Percentiles rank a stretch among this genome's conserved stretches.
Evolutionary conservation across 2,797 vertebrate species (phyloP).

Genomic region (Selene dorsalis): DNA sequence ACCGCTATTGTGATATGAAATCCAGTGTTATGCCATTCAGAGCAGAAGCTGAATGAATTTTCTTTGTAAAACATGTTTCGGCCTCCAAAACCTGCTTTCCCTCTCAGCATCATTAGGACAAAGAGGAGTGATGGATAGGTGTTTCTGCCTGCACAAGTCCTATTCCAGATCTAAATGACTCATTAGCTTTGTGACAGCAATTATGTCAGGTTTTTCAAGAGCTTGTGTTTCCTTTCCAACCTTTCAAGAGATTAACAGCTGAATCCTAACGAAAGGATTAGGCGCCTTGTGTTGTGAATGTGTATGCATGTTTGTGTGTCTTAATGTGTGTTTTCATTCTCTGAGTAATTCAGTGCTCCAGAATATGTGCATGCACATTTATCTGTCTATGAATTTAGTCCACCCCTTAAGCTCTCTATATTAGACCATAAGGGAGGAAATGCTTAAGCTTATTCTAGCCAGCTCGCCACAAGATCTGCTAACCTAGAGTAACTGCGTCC

Average conservation of each 20-base stretch:
- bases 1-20: constrained; percentile 27
- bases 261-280: constrained; percentile 77
- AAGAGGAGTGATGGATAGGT: constrained; percentile 53
- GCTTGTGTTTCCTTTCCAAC: constrained; percentile 67
- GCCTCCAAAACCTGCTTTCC: constrained; percentile 40
- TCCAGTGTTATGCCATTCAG: constrained; percentile 15
- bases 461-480: constrained; percentile 30
- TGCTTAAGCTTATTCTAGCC: constrained; percentile 35
- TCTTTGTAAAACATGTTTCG: constrained; percentile 34
- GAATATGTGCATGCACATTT: constrained; percentile 28
- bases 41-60: constrained; percentile 9
- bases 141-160: constrained; percentile 41
- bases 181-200: constrained; percentile 82
- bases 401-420: constrained; percentile 32
- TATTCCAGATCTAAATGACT: constrained; percentile 73
- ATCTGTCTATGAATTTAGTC: constrained; percentile 35
- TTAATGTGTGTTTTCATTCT: constrained; percentile 32
- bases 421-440: constrained; percentile 26
- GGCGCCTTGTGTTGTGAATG: constrained; percentile 60
- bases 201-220: constrained; percentile 74
- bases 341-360: constrained; percentile 20
- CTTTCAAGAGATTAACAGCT: constrained; percentile 75
- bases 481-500: constrained; percentile 66
- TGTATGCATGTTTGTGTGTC: neutral
- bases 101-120: constrained; percentile 32